These are phyloP conservation scores for Zosterops pallidus DNA, from an alignment of 2,113 vertebrate species.

Conservation along the genomic window DNA sequence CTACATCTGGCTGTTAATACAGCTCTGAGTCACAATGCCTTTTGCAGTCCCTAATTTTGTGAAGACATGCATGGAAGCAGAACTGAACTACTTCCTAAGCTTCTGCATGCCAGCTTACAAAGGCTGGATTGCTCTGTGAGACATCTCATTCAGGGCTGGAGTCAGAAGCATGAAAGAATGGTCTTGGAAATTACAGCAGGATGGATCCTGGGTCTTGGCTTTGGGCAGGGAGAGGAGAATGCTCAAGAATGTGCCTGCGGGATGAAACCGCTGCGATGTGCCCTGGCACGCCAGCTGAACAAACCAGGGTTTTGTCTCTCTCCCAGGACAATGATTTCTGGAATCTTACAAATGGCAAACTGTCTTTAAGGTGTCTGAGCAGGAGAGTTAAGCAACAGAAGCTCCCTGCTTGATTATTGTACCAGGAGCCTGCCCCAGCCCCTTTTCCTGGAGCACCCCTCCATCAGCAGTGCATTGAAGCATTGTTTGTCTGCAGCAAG, in stretches of 20 bases:
- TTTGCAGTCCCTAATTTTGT: conserved; percentile 15
- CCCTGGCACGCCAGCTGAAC: conserved; percentile 1
- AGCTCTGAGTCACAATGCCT: neutral
- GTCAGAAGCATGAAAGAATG: neutral
- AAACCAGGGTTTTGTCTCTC: neutral
- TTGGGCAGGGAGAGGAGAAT: neutral
- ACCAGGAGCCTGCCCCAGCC: neutral
- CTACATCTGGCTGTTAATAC: conserved; percentile 30
- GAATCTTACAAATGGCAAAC: neutral
- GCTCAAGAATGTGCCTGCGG: conserved; percentile 25
- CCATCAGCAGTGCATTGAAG: neutral
- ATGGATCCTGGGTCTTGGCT: neutral
- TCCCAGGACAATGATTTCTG: neutral
- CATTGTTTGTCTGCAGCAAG: neutral
- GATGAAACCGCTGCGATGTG: neutral
- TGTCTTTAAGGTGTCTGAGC: neutral
- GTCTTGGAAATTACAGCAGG: neutral
- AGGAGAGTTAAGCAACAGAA: neutral
- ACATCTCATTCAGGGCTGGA: neutral
- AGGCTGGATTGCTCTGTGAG: neutral
- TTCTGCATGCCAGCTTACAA: neutral
- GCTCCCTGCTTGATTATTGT: neutral
- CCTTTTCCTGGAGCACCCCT: neutral
- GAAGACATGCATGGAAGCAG: neutral
- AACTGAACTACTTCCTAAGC: neutral